A percentile compares a stretch with the other conserved stretches of the same genome.
Conservation (phyloP, 2,113 vertebrate species). For the Eulacestoma nigropectus region DNA sequence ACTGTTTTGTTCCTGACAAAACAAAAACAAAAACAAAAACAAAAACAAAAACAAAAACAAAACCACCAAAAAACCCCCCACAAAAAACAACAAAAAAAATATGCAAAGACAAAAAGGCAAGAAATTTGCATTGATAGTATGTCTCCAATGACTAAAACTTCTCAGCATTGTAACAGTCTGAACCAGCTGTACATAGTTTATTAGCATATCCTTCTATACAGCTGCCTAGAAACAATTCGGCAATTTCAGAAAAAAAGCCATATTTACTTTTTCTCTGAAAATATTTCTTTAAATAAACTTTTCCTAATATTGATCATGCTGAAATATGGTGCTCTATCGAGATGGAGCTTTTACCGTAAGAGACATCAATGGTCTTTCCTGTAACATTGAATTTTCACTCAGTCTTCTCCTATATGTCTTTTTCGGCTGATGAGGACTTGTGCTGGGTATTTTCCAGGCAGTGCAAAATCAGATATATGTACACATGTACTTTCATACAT, state of each 20-base stretch:
- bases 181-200: background rate
- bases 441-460: background rate
- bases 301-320: background rate
- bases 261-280: background rate
- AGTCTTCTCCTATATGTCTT: background rate
- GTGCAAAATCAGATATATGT: background rate
- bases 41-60: background rate
- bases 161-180: background rate
- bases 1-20: background rate
- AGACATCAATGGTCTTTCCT: background rate
- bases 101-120: background rate
- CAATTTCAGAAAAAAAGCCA: background rate
- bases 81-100: fast-evolving
- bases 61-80: too few species aligned
- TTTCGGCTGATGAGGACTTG: background rate
- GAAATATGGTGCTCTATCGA: background rate
- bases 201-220: background rate
- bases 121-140: background rate
- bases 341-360: background rate
- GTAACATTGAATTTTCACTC: background rate
- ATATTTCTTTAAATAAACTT: background rate
- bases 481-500: background rate
- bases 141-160: background rate
- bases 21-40: background rate
- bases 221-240: background rate